Percentiles rank a stretch among this genome's conserved stretches.
Conservation (phyloP, 2,113 vertebrate species). For the Zapornia atra region DNA sequence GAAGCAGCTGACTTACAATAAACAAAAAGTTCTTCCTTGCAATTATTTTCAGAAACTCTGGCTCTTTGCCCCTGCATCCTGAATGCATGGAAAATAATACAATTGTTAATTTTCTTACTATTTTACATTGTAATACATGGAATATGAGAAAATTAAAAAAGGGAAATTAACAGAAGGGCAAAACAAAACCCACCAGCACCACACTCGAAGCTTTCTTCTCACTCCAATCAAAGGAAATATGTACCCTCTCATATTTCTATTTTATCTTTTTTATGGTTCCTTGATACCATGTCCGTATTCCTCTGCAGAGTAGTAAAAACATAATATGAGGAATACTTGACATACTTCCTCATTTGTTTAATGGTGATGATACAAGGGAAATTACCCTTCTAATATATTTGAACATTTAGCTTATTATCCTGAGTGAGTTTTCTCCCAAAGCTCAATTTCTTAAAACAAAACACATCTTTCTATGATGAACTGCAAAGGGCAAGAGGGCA, state of each 20-base stretch:
- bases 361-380: slow-evolving; percentile 57
- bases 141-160: not conserved
- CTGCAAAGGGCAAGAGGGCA: slow-evolving; percentile 50
- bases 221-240: not conserved
- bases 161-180: not conserved
- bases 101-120: not conserved
- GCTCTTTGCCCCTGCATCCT: not conserved
- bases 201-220: not conserved
- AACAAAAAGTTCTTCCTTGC: not conserved
- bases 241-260: not conserved
- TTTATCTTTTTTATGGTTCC: slow-evolving; percentile 28
- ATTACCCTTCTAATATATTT: slow-evolving; percentile 66
- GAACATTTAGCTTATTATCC: slow-evolving; percentile 65
- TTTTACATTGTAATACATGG: not conserved
- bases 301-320: slow-evolving; percentile 46
- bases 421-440: slow-evolving; percentile 46
- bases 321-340: slow-evolving; percentile 42
- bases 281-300: slow-evolving; percentile 29
- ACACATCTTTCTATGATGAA: slow-evolving; percentile 60
- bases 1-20: not conserved
- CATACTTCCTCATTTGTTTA: slow-evolving; percentile 58
- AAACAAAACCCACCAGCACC: not conserved
- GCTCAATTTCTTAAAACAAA: slow-evolving; percentile 71
- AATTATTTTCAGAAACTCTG: not conserved
- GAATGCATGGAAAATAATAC: not conserved